These are phyloP conservation scores for Macrochelys suwanniensis DNA, from an alignment of 2,797 vertebrate genomes.

Conservation along the genomic window DNA sequence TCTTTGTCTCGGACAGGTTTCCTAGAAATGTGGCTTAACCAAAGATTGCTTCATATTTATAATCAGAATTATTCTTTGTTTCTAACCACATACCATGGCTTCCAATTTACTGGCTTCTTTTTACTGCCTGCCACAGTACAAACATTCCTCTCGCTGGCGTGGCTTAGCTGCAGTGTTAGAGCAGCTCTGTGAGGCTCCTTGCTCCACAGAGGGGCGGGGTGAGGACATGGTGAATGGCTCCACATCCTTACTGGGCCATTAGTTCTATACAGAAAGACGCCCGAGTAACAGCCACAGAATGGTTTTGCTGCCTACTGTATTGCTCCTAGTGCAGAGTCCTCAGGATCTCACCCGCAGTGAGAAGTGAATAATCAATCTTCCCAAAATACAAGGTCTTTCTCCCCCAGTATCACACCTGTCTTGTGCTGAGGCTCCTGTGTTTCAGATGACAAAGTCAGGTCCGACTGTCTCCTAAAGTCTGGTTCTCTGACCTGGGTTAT, in stretches of 20 bases:
- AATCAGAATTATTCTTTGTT: background rate
- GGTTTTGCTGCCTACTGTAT: background rate
- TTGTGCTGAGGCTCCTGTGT: background rate
- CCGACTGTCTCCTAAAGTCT: background rate
- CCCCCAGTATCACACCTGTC: background rate
- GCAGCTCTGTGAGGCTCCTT: background rate
- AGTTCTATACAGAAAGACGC: background rate
- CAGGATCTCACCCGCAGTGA: background rate
- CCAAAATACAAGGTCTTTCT: too few species aligned
- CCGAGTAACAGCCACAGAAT: background rate
- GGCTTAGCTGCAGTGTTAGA: background rate
- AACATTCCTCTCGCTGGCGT: background rate
- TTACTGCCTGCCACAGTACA: background rate
- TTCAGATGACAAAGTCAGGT: background rate
- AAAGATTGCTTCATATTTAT: background rate
- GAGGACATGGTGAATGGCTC: too few species aligned
- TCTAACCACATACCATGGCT: background rate
- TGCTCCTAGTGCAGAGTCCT: background rate
- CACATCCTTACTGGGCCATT: too few species aligned
- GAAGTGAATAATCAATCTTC: too few species aligned
- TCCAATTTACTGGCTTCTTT: background rate
- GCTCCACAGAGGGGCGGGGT: background rate
- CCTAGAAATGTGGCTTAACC: background rate
- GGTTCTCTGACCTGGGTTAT: background rate
- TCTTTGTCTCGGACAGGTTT: background rate